Base-by-base conservation (phyloP, 2,113 vertebrate species). In the Mesoclemmys tuberculata region DNA sequence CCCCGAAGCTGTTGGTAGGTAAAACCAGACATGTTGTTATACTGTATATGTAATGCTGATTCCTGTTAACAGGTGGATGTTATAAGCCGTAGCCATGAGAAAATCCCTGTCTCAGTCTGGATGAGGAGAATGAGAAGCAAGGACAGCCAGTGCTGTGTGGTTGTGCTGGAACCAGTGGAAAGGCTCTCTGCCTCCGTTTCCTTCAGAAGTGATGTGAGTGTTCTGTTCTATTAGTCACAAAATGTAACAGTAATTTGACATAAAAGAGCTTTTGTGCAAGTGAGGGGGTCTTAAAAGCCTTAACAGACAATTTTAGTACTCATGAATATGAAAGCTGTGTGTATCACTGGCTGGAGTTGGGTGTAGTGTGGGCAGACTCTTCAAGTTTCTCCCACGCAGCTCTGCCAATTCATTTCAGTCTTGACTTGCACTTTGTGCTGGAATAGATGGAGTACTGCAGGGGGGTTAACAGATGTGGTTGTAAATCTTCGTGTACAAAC, bases 151-250 rank as follows among this genome's bases (percentile, higher is more conserved):
- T 88, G 96, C 71, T 98, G 97, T 9, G 97, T 99, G 93, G 97
- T 99, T 9, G 95, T 99, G 93, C 96, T 99, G 95, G 99, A 99
- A 94, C 98, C 98, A 4, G 99, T 99, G 85, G 98, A 99, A 97
- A 98, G 98, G 80, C 83, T 99, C 81, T 98, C 99, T 1, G 98
- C 99, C 56, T 97, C 93, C 75, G 97, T 99, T 29, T 97, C 98
- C 38, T 99, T 99, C 97, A 98, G 92, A 3, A 96, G 85, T 78
- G 97, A 99, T 0, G 99, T 99, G 94, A 98, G 99, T 98, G 35
- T 81, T 90, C 78, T 68, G n/a, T 55, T 56, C 52, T 21, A 74
- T 54, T 90, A 19, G 49, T 0, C 5, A 38, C 13, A 38, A 19
- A 55, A 79, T 0, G 2, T 58, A n/a, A 9, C 2, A 0, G 5